These are phyloP conservation scores for Molorchus minor DNA, from an alignment of 2,888 invertebrate genomes.

Conservation along the genomic window DNA sequence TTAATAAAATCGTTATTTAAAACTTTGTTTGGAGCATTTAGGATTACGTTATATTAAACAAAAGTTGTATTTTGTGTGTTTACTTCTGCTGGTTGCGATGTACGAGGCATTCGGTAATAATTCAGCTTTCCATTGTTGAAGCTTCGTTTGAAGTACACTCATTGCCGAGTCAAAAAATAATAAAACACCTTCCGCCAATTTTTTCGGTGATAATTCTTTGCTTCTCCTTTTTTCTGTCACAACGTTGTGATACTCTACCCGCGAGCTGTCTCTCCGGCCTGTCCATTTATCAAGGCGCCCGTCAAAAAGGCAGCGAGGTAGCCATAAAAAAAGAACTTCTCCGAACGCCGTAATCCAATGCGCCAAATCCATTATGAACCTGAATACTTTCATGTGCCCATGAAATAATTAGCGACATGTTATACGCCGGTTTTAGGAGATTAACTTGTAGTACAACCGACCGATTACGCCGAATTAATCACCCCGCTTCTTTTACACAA, in stretches of 20 bases:
- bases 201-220: background rate
- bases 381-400: slow-evolving; percentile 42
- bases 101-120: too few species aligned
- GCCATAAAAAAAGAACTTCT: slow-evolving; percentile 14
- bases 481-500: slow-evolving; percentile 35
- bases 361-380: slow-evolving; percentile 24
- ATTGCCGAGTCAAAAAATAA: too few species aligned
- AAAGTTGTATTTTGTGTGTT: too few species aligned
- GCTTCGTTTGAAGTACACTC: too few species aligned
- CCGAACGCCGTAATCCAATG: slow-evolving; percentile 16
- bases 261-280: background rate
- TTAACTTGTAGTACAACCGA: slow-evolving; percentile 44
- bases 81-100: too few species aligned
- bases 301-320: background rate
- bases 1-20: too few species aligned
- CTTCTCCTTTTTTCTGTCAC: background rate
- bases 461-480: slow-evolving; percentile 46
- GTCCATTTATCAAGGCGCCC: background rate
- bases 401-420: slow-evolving; percentile 43
- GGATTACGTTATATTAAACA: too few species aligned
- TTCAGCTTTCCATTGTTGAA: too few species aligned
- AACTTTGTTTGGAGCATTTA: too few species aligned
- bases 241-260: background rate
- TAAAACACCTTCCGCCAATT: too few species aligned
- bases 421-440: slow-evolving; percentile 39